Conservation (phyloP, 1,140 invertebrate genomes). For the Whitmania pigra region DNA sequence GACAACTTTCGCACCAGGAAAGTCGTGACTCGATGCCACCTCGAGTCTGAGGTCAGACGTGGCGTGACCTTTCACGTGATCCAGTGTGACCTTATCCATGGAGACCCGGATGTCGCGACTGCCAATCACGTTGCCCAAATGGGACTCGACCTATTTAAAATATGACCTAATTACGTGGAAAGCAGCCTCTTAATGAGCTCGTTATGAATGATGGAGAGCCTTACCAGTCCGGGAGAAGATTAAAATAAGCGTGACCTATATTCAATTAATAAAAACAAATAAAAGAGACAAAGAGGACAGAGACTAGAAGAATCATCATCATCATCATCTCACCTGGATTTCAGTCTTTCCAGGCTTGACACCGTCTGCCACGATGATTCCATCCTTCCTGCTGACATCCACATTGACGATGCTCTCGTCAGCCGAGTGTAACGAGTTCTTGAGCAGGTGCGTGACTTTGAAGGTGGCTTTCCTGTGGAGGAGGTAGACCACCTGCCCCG, state of each 20-base stretch:
- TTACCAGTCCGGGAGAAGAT: too few relatives aligned
- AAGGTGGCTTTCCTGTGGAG: conserved; percentile 1
- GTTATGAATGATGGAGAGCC: too few relatives aligned
- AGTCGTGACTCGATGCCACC: not conserved
- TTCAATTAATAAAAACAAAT: too few relatives aligned
- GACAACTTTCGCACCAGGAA: not conserved
- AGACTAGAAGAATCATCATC: not conserved
- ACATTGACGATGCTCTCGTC: not conserved
- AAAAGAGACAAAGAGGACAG: not conserved
- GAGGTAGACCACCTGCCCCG: not conserved
- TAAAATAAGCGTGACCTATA: too few relatives aligned
- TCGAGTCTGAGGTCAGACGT: not conserved
- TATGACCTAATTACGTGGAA: too few relatives aligned
- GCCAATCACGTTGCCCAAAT: not conserved
- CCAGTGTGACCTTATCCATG: not conserved
- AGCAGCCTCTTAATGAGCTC: too few relatives aligned
- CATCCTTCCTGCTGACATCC: not conserved
- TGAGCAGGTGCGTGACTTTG: conserved; percentile 1
- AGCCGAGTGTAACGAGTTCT: not conserved
- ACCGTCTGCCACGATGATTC: not conserved
- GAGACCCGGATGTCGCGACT: conserved; percentile 1
- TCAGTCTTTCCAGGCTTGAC: conserved; percentile 2
- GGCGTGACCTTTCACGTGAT: not conserved
- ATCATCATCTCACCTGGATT: conserved; percentile 8
- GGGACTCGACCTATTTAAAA: too few relatives aligned